Evolutionary conservation across 2,888 invertebrate genomes (phyloP).

Genomic region (Hypomecis atomaria): DNA sequence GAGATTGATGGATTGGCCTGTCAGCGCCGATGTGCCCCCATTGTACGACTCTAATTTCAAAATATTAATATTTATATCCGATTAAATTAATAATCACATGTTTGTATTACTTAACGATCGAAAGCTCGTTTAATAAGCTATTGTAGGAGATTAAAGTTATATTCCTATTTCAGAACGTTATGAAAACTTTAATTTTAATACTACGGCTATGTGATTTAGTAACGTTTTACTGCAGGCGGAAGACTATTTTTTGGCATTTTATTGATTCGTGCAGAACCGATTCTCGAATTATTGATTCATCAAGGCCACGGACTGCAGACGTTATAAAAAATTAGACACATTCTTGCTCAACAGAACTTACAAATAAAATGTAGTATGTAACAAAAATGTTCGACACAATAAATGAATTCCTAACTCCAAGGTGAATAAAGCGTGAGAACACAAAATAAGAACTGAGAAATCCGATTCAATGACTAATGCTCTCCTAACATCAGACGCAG

Average conservation of each 20-base stretch:
- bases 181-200: constrained; percentile 30
- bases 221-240: constrained; percentile 28
- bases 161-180: constrained; percentile 28
- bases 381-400: constrained; percentile 33
- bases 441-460: constrained; percentile 39
- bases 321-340: constrained; percentile 9
- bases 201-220: constrained; percentile 25
- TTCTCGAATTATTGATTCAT: constrained; percentile 37
- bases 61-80: constrained; percentile 67
- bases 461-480: constrained; percentile 45
- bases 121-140: constrained; percentile 53
- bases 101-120: constrained; percentile 55
- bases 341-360: neutral
- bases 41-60: constrained; percentile 66
- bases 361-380: constrained; percentile 8
- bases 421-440: constrained; percentile 43
- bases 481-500: constrained; percentile 33
- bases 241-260: constrained; percentile 27
- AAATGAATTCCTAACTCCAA: constrained; percentile 37
- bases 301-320: constrained; percentile 38
- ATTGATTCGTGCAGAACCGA: constrained; percentile 44
- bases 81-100: constrained; percentile 62
- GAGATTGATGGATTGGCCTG: constrained; percentile 69
- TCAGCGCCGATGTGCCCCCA: constrained; percentile 52
- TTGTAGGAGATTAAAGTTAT: constrained; percentile 48